Evolutionary conservation across 2,797 vertebrate species (phyloP).

Genomic region (Cuculus canorus): DNA sequence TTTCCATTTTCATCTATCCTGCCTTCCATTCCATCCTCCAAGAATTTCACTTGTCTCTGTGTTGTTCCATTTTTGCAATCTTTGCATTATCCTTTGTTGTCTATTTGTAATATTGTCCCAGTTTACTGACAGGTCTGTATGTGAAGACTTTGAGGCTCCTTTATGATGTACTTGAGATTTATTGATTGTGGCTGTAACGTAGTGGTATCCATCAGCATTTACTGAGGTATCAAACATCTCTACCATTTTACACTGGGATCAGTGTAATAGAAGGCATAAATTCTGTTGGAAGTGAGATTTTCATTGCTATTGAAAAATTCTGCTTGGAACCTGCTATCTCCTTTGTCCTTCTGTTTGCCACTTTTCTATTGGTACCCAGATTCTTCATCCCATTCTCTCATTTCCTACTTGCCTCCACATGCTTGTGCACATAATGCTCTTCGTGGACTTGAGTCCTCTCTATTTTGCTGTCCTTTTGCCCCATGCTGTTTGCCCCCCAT

Average conservation of each 20-base stretch:
- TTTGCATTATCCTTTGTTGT: constrained; percentile 8
- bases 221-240: background rate
- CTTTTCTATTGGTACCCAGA: background rate
- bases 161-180: constrained; percentile 23
- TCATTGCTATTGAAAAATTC: background rate
- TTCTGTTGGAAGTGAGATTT: background rate
- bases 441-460: background rate
- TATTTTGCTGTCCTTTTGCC: background rate
- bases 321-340: background rate
- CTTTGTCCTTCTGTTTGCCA: background rate
- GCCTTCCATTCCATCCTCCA: background rate
- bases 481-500: fast-evolving
- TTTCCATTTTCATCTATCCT: background rate
- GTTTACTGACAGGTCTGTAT: constrained; percentile 28
- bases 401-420: background rate
- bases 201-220: constrained; percentile 19
- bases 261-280: background rate
- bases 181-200: background rate
- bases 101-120: constrained; percentile 39
- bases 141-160: background rate
- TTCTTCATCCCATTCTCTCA: background rate
- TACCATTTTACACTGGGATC: background rate
- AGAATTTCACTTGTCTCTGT: background rate
- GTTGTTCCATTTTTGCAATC: background rate
- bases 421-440: background rate